phyloP scores from a whole-genome alignment of 2,888 invertebrate genomes.

The Cryptocephalus moraei region DNA sequence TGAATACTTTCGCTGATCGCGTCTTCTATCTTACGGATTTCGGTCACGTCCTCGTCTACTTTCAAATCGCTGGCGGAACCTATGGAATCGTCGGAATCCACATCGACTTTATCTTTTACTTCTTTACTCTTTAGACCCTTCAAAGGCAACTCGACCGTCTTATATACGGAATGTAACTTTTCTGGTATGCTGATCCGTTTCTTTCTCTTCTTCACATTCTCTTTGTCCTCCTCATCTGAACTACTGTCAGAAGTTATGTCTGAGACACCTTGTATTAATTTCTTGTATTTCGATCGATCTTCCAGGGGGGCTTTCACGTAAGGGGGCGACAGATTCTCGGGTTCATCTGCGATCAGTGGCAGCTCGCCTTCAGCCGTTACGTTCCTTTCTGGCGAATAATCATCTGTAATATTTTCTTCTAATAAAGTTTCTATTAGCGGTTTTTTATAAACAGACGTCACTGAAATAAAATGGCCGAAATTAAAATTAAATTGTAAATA shows the following conservation, averaged over 20 bases:
- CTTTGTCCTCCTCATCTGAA: slow-evolving; percentile 35
- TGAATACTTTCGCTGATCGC: slow-evolving; percentile 50
- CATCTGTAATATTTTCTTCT: slow-evolving; percentile 25
- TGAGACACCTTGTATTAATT: slow-evolving; percentile 50
- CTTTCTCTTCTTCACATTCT: slow-evolving; percentile 34
- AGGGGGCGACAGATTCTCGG: slow-evolving; percentile 37
- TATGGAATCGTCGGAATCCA: slow-evolving; percentile 55
- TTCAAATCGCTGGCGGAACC: slow-evolving; percentile 63
- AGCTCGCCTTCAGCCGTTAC: slow-evolving; percentile 34
- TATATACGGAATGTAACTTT: slow-evolving; percentile 44
- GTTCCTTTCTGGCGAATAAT: slow-evolving; percentile 25
- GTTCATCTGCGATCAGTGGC: slow-evolving; percentile 34
- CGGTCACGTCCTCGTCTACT: slow-evolving; percentile 42
- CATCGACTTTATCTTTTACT: slow-evolving; percentile 32
- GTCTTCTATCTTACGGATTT: slow-evolving; percentile 36
- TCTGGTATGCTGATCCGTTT: slow-evolving; percentile 42
- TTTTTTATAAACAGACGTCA: slow-evolving; percentile 18
- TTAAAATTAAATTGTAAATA: not conserved
- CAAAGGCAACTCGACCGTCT: slow-evolving; percentile 39
- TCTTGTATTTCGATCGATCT: slow-evolving; percentile 70
- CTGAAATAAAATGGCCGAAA: slow-evolving; percentile 13
- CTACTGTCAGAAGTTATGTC: slow-evolving; percentile 47
- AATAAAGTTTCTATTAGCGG: slow-evolving; percentile 20
- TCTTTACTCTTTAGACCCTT: slow-evolving; percentile 33
- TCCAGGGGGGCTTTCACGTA: slow-evolving; percentile 55